Percentiles rank a stretch among this genome's conserved stretches.
phyloP scores from a whole-genome alignment of 2,113 vertebrate genomes.

The Cygnus atratus region DNA sequence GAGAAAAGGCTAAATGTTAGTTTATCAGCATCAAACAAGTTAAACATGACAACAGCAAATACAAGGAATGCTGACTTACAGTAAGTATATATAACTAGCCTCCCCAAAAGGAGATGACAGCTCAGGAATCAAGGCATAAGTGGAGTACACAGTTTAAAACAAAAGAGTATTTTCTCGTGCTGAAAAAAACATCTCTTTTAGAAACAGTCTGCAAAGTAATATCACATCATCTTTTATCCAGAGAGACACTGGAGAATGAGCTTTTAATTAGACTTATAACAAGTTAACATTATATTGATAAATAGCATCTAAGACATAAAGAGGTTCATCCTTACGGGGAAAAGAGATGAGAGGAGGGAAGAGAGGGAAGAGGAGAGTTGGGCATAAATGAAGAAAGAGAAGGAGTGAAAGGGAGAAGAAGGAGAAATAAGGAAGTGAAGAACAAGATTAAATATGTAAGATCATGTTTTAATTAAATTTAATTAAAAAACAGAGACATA shows the following conservation, averaged over 20 bases:
- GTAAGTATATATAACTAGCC: conserved; percentile 36
- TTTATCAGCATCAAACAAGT: conserved; percentile 65
- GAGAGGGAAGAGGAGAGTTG: background rate
- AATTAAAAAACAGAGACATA: no score
- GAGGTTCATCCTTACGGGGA: background rate
- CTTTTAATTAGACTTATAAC: background rate
- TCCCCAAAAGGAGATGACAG: conserved; percentile 49
- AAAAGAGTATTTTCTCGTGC: background rate
- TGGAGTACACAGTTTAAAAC: background rate
- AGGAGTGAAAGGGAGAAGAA: background rate
- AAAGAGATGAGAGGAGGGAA: background rate
- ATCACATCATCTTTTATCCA: conserved; percentile 66
- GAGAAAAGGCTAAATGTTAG: conserved; percentile 84
- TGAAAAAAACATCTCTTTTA: conserved; percentile 27
- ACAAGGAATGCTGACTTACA: conserved; percentile 32
- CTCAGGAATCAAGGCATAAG: conserved; percentile 25
- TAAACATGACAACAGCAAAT: conserved; percentile 62
- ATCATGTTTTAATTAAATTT: no score
- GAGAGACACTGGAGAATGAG: conserved; percentile 28
- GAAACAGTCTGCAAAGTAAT: conserved; percentile 37
- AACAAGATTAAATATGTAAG: background rate
- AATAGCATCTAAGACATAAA: background rate
- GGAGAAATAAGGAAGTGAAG: background rate
- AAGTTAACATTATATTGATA: background rate
- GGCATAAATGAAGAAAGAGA: background rate